Evolutionary conservation across 2,113 vertebrate species (phyloP).

Genomic region (Nematolebias whitei): DNA sequence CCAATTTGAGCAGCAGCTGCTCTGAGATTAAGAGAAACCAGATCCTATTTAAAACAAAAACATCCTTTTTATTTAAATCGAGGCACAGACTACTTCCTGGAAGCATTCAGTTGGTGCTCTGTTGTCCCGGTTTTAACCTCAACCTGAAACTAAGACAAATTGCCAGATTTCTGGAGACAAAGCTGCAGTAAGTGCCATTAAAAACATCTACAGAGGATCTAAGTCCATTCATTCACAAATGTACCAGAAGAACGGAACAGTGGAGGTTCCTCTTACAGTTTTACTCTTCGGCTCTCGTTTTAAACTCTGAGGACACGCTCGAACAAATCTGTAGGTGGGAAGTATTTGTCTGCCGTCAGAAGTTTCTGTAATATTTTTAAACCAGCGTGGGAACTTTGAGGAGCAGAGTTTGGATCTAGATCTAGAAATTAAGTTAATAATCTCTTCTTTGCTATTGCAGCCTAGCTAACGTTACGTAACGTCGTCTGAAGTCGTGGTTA

Average conservation of each 20-base stretch:
- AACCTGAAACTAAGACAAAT: constrained; percentile 19
- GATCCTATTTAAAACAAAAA: too few relatives aligned
- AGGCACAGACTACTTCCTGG: constrained; percentile 4
- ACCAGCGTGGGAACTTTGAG: background rate
- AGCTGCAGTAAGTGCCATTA: constrained; percentile 48
- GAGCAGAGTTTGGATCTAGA: background rate
- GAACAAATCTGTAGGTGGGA: background rate
- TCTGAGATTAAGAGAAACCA: constrained; percentile 20
- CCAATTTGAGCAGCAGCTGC: constrained; percentile 28
- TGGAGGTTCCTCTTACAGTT: background rate
- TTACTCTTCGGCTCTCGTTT: too few relatives aligned
- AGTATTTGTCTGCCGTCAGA: background rate
- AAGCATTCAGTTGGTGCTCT: background rate
- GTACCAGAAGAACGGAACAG: too few relatives aligned
- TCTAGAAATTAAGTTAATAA: too few relatives aligned
- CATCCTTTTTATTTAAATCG: constrained; percentile 13
- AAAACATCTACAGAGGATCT: background rate
- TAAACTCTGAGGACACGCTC: too few relatives aligned
- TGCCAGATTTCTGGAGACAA: background rate
- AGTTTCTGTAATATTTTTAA: background rate
- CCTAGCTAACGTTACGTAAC: constrained; percentile 2
- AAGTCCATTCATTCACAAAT: too few relatives aligned
- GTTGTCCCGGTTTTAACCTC: background rate
- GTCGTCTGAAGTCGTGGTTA: constrained; percentile 15
- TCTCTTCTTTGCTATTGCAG: constrained; percentile 2